Conservation (phyloP, 2,797 vertebrate species). For the Gadopsis bispinosus region DNA sequence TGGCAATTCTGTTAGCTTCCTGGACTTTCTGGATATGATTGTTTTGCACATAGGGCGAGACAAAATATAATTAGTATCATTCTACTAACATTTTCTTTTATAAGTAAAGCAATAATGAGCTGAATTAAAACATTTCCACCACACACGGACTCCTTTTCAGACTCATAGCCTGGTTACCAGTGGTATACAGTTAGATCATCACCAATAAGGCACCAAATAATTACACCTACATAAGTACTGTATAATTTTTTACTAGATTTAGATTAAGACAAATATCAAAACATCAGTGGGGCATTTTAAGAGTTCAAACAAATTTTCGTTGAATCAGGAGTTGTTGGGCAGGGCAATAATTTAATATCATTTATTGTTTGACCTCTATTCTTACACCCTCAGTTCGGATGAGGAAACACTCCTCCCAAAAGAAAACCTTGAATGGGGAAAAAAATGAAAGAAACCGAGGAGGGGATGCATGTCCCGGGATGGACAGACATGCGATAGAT, state of each 20-base stretch:
- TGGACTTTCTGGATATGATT: too few relatives aligned
- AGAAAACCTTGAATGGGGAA: too few relatives aligned
- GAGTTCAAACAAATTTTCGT: neutral
- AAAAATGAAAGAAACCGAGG: too few relatives aligned
- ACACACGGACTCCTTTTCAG: neutral
- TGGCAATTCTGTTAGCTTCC: too few relatives aligned
- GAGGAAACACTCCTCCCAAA: too few relatives aligned
- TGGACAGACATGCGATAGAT: too few relatives aligned
- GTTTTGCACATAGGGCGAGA: neutral
- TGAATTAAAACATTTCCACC: neutral
- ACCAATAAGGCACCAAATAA: slow-evolving; percentile 3
- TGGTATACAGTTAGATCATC: neutral
- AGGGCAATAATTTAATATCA: neutral
- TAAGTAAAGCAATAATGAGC: neutral
- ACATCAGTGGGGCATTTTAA: neutral
- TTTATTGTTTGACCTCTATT: neutral
- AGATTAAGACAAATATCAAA: slow-evolving; percentile 13
- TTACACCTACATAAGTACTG: neutral
- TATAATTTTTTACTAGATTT: neutral
- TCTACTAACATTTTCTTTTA: neutral
- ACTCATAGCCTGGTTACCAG: neutral
- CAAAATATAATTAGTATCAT: neutral
- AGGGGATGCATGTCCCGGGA: too few relatives aligned
- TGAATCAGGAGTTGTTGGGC: slow-evolving; percentile 4
- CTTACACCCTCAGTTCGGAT: too few relatives aligned